Evolutionary conservation across 1,140 invertebrate genomes (phyloP).

Genomic region (Caenorhabditis briggsae): DNA sequence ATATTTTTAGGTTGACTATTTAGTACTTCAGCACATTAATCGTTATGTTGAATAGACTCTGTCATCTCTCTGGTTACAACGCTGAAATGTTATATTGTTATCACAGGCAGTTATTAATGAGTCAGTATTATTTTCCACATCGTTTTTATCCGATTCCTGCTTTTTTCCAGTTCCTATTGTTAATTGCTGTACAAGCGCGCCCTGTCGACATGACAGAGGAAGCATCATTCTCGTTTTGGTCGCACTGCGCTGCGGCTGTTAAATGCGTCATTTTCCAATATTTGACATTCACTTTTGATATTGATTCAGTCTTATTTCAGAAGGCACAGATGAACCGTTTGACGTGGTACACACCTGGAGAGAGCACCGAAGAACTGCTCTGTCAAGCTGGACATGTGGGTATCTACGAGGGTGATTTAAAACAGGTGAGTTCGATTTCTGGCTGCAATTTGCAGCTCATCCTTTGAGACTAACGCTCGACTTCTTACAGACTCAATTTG

Average conservation of each 20-base stretch:
- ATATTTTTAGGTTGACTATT: no score
- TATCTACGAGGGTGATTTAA: slow-evolving; percentile 76
- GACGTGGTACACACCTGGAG: slow-evolving; percentile 75
- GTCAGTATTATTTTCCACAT: not conserved
- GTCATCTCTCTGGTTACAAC: no score
- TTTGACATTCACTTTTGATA: not conserved
- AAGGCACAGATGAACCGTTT: slow-evolving; percentile 72
- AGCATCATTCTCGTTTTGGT: not conserved
- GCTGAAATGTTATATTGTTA: no score
- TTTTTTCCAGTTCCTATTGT: not conserved
- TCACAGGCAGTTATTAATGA: no score
- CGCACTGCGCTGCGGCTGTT: not conserved
- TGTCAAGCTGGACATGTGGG: slow-evolving; percentile 76
- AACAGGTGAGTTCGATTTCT: slow-evolving; percentile 69
- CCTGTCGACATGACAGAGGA: not conserved
- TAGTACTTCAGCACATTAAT: no score
- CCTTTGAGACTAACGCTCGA: not conserved
- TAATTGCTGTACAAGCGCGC: slow-evolving; percentile 14
- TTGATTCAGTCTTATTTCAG: not conserved
- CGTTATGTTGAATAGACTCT: no score
- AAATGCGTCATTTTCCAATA: slow-evolving; percentile 7
- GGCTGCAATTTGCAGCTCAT: no score
- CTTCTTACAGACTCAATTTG: slow-evolving; percentile 72
- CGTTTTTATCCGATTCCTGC: not conserved
- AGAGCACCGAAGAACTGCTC: slow-evolving; percentile 77